A percentile compares a stretch with the other conserved stretches of the same genome.
phyloP scores from a whole-genome alignment of 2,113 vertebrate species.

The Pelodiscus sinensis region DNA sequence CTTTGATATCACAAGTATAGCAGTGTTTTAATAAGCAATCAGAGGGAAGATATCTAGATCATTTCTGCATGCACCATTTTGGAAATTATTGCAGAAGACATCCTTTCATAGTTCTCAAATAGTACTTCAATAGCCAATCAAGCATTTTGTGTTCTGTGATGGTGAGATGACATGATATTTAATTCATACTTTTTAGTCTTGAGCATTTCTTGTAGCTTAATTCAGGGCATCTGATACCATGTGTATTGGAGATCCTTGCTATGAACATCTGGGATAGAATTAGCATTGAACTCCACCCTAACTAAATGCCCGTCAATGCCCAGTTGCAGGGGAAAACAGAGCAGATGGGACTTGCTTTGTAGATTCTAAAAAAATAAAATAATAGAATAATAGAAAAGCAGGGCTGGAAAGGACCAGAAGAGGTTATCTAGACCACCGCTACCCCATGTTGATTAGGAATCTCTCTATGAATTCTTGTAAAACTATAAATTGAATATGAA shows the following conservation, averaged over 20 bases:
- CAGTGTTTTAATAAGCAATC: not conserved
- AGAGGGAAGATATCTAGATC: not conserved
- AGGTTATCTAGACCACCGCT: not conserved
- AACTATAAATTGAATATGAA: not conserved
- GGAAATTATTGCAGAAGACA: not conserved
- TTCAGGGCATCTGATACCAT: not conserved
- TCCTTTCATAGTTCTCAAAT: not conserved
- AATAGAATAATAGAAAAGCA: not conserved
- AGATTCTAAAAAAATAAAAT: not conserved
- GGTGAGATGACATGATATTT: constrained; percentile 6
- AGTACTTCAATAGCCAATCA: not conserved
- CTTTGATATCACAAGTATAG: not conserved
- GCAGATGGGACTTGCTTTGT: not conserved
- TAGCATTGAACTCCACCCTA: not conserved
- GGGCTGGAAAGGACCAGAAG: not conserved
- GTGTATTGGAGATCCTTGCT: not conserved
- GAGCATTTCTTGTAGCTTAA: not conserved
- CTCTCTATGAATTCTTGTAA: constrained; percentile 20
- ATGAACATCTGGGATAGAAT: not conserved
- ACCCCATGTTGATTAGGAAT: constrained; percentile 24
- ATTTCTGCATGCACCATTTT: not conserved
- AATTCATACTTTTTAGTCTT: not conserved
- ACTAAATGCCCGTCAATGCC: not conserved
- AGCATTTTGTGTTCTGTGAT: fast-evolving
- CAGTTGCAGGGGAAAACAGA: not conserved